Evolutionary conservation across 2,113 vertebrate species (phyloP).

Genomic region (Cyanoderma ruficeps): DNA sequence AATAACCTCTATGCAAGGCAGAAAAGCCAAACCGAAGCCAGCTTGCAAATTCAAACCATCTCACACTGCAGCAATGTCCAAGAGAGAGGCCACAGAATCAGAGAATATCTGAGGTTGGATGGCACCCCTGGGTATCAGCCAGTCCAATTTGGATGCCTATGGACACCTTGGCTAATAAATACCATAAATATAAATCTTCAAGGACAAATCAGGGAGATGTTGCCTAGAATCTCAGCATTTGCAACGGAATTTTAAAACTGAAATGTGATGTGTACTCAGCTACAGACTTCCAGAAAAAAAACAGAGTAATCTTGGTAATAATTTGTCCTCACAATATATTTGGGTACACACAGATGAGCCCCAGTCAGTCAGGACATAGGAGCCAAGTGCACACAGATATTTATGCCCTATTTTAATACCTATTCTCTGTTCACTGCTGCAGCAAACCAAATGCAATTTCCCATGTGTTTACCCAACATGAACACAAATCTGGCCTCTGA

Average conservation of each 20-base stretch:
- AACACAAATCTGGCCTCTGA: background rate
- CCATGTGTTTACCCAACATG: background rate
- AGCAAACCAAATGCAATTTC: background rate
- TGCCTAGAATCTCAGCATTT: background rate
- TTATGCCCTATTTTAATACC: background rate
- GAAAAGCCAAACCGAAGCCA: background rate
- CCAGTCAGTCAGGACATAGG: background rate
- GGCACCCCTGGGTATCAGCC: background rate
- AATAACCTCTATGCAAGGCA: background rate
- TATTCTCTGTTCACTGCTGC: background rate
- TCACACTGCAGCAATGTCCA: background rate
- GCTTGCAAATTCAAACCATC: background rate
- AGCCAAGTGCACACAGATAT: background rate
- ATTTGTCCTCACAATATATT: background rate
- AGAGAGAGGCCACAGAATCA: background rate
- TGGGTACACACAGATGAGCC: background rate
- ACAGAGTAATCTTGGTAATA: background rate
- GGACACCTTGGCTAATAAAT: background rate
- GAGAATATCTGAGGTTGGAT: background rate
- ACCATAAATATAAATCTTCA: background rate
- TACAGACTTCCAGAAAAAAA: background rate
- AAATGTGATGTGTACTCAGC: background rate
- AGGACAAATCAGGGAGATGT: background rate
- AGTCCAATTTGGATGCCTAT: fast-evolving
- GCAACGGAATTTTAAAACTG: background rate